These are phyloP conservation scores for Poeciliopsis presidionis DNA, from an alignment of 2,797 vertebrate species.

Conservation along the genomic window DNA sequence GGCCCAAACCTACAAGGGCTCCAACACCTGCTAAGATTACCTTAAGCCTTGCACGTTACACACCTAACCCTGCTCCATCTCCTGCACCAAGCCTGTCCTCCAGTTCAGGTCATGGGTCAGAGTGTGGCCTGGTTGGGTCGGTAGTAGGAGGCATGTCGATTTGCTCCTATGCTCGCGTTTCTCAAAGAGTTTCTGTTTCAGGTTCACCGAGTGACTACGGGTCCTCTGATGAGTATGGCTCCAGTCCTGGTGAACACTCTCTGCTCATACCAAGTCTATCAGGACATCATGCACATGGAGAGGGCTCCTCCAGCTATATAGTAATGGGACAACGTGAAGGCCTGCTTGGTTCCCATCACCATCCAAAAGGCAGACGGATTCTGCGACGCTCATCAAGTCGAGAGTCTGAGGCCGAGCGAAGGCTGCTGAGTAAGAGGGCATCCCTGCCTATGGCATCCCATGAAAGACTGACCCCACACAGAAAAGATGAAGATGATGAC, in stretches of 20 bases:
- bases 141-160: constrained; percentile 80
- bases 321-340: constrained; percentile 82
- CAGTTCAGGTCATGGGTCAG: constrained; percentile 85
- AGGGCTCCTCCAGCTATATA: constrained; percentile 81
- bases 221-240: constrained; percentile 88
- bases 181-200: constrained; percentile 84
- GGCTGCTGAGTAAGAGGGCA: constrained; percentile 81
- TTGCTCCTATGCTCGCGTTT: constrained; percentile 81
- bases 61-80: constrained; percentile 81
- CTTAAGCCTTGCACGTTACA: constrained; percentile 83
- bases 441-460: constrained; percentile 79
- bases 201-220: constrained; percentile 86
- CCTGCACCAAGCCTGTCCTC: constrained; percentile 84
- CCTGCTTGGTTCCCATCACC: constrained; percentile 73
- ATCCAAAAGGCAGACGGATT: constrained; percentile 78
- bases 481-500: constrained; percentile 80
- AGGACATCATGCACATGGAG: constrained; percentile 70
- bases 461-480: constrained; percentile 64
- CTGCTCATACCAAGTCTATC: constrained; percentile 75
- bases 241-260: constrained; percentile 85
- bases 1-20: constrained; percentile 82
- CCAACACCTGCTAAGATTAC: constrained; percentile 86
- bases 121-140: constrained; percentile 82
- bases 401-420: constrained; percentile 79
- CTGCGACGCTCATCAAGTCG: constrained; percentile 79